These are phyloP conservation scores for Rattus rattus DNA, from an alignment of 2,113 vertebrate genomes.

Conservation along the genomic window DNA sequence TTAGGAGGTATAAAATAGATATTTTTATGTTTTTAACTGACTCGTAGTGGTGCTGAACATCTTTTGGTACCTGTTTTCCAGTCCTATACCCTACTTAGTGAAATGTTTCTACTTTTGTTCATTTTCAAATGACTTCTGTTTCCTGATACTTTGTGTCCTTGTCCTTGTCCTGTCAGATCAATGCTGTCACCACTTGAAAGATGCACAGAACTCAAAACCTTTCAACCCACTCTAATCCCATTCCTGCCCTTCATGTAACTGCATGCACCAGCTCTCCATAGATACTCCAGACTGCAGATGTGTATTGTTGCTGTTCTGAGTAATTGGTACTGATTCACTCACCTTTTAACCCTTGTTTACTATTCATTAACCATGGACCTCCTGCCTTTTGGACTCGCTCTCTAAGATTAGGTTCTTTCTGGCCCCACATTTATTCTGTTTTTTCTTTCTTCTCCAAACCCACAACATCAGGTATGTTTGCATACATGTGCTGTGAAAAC, in stretches of 20 bases:
- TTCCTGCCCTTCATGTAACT: background rate
- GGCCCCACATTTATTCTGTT: background rate
- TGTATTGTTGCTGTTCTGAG: background rate
- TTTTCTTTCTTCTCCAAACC: conserved; percentile 1
- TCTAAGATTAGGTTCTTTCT: conserved; percentile 11
- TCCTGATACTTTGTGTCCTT: background rate
- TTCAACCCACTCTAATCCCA: background rate
- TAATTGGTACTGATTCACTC: background rate
- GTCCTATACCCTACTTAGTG: background rate
- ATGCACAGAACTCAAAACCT: background rate
- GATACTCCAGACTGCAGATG: background rate
- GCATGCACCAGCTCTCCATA: background rate
- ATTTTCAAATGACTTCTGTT: background rate
- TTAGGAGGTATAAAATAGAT: background rate
- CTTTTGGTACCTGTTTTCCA: background rate
- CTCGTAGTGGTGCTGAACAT: background rate
- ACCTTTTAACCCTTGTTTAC: background rate
- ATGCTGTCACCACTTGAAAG: background rate
- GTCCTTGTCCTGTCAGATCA: background rate
- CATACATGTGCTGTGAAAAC: conserved; percentile 1
- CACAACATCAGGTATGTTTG: background rate
- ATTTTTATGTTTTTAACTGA: conserved; percentile 17
- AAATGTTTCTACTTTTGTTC: background rate
- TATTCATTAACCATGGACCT: background rate
- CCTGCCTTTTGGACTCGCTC: background rate